A percentile compares a stretch with the other conserved stretches of the same genome.
Conservation (phyloP, 2,888 invertebrate species). For the Xiphydria camelus region DNA sequence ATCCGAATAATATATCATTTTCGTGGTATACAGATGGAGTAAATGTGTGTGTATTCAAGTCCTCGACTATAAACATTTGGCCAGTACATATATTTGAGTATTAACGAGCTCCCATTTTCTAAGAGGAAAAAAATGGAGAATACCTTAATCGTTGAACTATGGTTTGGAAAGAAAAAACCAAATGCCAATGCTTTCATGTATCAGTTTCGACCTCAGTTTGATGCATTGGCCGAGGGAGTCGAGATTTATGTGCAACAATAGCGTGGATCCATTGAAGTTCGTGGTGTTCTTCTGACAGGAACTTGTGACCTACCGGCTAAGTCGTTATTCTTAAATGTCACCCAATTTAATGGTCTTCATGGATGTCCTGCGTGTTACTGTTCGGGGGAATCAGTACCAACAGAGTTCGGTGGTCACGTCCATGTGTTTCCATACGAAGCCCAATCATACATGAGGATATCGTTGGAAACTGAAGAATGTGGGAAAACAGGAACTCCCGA, state of each 20-base stretch:
- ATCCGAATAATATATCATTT: conserved; percentile 8
- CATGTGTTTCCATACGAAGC: no score
- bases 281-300: conserved; percentile 15
- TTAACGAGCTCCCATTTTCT: conserved; percentile 23
- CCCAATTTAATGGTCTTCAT: conserved; percentile 22
- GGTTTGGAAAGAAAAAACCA: conserved; percentile 22
- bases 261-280: conserved; percentile 10
- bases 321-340: conserved; percentile 21
- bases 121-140: conserved; percentile 20
- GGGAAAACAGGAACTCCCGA: no score
- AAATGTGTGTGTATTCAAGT: conserved; percentile 24
- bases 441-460: no score
- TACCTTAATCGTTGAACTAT: conserved; percentile 17
- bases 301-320: conserved; percentile 22
- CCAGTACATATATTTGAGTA: conserved; percentile 18
- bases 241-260: not conserved
- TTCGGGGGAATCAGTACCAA: no score
- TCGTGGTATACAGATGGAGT: conserved; percentile 29
- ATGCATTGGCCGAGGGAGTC: not conserved
- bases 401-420: no score
- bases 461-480: no score
- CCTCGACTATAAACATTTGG: conserved; percentile 21
- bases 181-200: no score
- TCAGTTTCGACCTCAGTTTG: no score
- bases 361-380: no score